Evolutionary conservation across 2,797 vertebrate species (phyloP).

Genomic region (Epinephelus awoara): DNA sequence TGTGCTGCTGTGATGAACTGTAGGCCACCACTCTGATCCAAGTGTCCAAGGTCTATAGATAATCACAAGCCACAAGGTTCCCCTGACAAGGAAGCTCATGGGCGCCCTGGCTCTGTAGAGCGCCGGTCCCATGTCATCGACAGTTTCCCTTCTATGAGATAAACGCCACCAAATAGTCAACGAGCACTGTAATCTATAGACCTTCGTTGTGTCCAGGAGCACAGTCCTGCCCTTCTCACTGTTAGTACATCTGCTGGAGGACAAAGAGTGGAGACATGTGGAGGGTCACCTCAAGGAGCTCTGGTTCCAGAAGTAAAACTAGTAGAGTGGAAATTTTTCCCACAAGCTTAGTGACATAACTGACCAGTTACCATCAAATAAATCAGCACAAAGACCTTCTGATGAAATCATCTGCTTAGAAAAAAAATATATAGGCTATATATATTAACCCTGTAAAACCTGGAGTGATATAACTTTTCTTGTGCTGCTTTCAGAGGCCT

Average conservation of each 20-base stretch:
- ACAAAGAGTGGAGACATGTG: slow-evolving; percentile 43
- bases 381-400: too few relatives aligned
- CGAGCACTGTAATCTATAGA: slow-evolving; percentile 66
- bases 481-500: too few relatives aligned
- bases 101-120: not conserved
- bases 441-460: too few relatives aligned
- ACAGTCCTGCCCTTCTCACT: slow-evolving; percentile 12
- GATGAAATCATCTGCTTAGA: too few relatives aligned
- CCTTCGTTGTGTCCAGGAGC: slow-evolving; percentile 51
- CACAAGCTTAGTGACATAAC: not conserved
- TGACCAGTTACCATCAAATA: too few relatives aligned
- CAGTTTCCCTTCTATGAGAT: slow-evolving; percentile 26
- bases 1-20: slow-evolving; percentile 51
- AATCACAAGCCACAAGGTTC: slow-evolving; percentile 21
- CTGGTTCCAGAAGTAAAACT: slow-evolving; percentile 14
- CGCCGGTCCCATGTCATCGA: not conserved
- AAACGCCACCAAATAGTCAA: slow-evolving; percentile 6
- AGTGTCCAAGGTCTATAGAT: slow-evolving; percentile 69
- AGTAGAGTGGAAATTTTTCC: not conserved
- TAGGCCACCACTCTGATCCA: slow-evolving; percentile 18
- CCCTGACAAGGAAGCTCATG: slow-evolving; percentile 20
- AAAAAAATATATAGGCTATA: too few relatives aligned
- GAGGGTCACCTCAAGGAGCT: not conserved
- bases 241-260: slow-evolving; percentile 11
- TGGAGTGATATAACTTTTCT: too few relatives aligned